Base-by-base conservation (phyloP, 2,888 invertebrate species). In the Automeris io region DNA sequence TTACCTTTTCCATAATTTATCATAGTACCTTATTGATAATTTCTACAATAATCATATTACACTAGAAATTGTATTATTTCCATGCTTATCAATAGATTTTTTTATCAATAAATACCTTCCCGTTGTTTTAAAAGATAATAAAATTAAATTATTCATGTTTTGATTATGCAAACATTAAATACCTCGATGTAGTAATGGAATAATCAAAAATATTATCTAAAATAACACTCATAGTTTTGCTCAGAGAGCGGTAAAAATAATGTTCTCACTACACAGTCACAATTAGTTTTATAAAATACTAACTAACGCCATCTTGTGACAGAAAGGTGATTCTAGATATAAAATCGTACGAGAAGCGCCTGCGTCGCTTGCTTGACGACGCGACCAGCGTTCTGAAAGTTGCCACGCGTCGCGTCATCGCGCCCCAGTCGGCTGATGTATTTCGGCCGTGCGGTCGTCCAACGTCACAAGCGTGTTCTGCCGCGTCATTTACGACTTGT, bases 401-500 rank as follows among this genome's bases (percentile, higher is more conserved):
- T 53, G 46, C 54, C 56, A 56, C 57, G 48, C 51, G 50, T 46
- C 59, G 50, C 57, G 50, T 35, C 56, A 48, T 34, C 43, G 47
- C 57, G 54, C 48, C 48, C 45, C 70, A 73, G 72, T 78, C 69
- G 65, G 53, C 64, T 61, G 58, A 58, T 57, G 60, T 54, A 53
- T 54, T 50, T 61, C 52, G 61, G 43, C 39, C 41, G 69, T 61
- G 57, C 44, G 67, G 59, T 57, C 68, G 77, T 61, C 50, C 65
- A 55, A 49, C 65, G 70, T 67, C 59, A 53, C 46, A 43, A 45
- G 45, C 52, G 63, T 52, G 52, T 54, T 46, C 47, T 61, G 63
- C 61, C 69, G 74, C 67, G 70, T 70, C 62, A 63, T 48, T 61
- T 60, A 66, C 75, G 73, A 65, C 62, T 80, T 82, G 82, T 85